phyloP scores from a whole-genome alignment of 2,113 vertebrate genomes.

The Thamnaconus septentrionalis region DNA sequence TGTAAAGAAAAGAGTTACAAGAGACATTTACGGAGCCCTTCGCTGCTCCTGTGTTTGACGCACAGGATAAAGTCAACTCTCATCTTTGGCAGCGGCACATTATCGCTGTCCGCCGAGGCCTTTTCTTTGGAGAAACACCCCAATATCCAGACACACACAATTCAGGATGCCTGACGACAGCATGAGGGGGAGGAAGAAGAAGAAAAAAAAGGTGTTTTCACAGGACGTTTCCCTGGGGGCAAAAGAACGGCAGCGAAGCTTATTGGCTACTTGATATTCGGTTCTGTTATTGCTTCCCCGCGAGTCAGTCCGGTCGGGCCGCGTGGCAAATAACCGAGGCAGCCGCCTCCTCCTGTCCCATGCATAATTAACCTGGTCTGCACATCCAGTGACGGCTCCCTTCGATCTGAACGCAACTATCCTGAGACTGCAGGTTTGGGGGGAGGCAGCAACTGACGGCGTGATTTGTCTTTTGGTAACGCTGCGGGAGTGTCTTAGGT shows the following conservation, averaged over 20 bases:
- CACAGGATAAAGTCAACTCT: constrained; percentile 1
- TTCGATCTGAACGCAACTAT: not conserved
- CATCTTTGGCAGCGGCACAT: constrained; percentile 1
- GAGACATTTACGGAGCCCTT: not conserved
- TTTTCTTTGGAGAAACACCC: constrained; percentile 9
- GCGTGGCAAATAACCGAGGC: constrained; percentile 22
- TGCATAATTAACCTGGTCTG: constrained; percentile 58
- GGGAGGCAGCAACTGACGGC: constrained; percentile 1
- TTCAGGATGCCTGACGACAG: constrained; percentile 8
- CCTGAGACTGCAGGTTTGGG: not conserved
- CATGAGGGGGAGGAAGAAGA: not conserved
- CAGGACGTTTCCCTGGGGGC: constrained; percentile 3
- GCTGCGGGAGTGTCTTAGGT: too few species aligned
- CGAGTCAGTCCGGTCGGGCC: constrained; percentile 1
- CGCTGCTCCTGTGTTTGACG: constrained; percentile 1
- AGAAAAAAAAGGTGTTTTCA: not conserved
- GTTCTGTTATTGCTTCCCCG: not conserved
- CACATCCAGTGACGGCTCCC: not conserved
- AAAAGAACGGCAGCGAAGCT: constrained; percentile 3
- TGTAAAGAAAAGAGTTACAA: constrained; percentile 5
- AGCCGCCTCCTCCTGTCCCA: constrained; percentile 1
- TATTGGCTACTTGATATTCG: constrained; percentile 23
- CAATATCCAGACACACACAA: constrained; percentile 10
- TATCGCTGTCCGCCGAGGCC: not conserved
- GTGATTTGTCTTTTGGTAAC: too few species aligned